These are phyloP conservation scores for Megaceryle alcyon DNA, from an alignment of 2,797 vertebrate genomes.

Conservation along the genomic window DNA sequence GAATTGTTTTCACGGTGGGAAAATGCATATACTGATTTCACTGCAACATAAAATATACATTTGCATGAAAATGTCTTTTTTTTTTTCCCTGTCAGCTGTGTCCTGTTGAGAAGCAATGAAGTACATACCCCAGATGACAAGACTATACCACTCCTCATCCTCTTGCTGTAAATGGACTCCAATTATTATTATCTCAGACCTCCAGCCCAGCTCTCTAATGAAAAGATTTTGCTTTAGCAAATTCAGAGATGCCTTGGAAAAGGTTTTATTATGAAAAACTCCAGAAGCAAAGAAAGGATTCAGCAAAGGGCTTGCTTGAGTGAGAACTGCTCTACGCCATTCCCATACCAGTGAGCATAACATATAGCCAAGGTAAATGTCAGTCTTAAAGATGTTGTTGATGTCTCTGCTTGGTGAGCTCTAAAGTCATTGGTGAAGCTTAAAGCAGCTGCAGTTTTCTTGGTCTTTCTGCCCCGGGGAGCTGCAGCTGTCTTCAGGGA, in stretches of 20 bases:
- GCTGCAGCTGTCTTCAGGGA: constrained; percentile 4
- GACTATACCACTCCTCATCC: not conserved
- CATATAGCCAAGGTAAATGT: not conserved
- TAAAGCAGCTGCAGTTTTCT: not conserved
- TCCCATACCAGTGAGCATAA: not conserved
- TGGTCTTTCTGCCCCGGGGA: not conserved
- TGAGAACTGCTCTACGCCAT: not conserved
- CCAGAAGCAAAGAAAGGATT: not conserved
- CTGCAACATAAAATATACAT: not conserved
- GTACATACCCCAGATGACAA: not conserved
- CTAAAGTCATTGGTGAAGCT: not conserved
- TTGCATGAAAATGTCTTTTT: not conserved
- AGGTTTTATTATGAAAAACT: not conserved
- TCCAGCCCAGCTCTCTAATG: constrained; percentile 7
- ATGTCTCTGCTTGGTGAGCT: not conserved
- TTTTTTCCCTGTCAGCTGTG: not conserved
- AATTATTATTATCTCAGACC: constrained; percentile 39
- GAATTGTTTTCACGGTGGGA: not conserved
- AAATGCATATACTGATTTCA: not conserved
- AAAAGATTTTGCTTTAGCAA: constrained; percentile 39
- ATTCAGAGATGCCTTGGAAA: not conserved
- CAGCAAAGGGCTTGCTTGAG: not conserved
- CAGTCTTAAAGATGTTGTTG: not conserved
- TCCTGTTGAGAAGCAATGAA: constrained; percentile 10
- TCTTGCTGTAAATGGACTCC: constrained; percentile 16